Evolutionary conservation across 2,113 vertebrate species (phyloP).

Genomic region (Calyptommatus sinebrachiatus): DNA sequence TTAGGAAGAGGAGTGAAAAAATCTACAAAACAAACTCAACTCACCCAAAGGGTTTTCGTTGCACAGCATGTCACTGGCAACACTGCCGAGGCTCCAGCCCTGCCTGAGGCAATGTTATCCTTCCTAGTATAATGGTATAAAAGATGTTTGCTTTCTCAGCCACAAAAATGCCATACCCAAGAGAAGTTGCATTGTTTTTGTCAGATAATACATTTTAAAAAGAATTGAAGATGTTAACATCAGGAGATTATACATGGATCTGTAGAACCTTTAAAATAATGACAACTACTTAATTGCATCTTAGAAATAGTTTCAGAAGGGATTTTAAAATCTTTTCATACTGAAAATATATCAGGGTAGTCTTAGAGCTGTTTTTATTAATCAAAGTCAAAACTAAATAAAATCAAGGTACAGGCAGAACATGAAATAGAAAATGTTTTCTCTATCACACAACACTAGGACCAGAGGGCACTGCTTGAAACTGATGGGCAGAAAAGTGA

Average conservation of each 20-base stretch:
- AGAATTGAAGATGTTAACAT: too few species aligned
- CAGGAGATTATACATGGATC: not conserved
- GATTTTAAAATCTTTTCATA: not conserved
- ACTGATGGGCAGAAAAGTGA: too few species aligned
- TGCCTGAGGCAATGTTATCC: not conserved
- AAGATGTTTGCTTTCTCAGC: not conserved
- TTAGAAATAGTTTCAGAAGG: not conserved
- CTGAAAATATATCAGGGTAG: not conserved
- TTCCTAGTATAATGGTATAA: not conserved
- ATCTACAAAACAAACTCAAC: not conserved
- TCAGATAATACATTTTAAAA: not conserved
- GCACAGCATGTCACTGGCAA: not conserved
- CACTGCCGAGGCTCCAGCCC: not conserved
- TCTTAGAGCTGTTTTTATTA: too few species aligned
- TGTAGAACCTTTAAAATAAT: not conserved
- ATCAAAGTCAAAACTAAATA: not conserved
- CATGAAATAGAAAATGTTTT: too few species aligned
- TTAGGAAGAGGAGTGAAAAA: not conserved
- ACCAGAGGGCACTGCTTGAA: too few species aligned
- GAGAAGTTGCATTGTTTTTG: not conserved
- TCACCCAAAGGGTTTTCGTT: not conserved
- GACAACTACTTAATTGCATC: not conserved
- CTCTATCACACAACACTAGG: too few species aligned
- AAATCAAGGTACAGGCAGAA: not conserved
- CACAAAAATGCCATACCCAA: not conserved